Conservation (phyloP, 2,888 invertebrate genomes). For the Anoncus sp. region DNA sequence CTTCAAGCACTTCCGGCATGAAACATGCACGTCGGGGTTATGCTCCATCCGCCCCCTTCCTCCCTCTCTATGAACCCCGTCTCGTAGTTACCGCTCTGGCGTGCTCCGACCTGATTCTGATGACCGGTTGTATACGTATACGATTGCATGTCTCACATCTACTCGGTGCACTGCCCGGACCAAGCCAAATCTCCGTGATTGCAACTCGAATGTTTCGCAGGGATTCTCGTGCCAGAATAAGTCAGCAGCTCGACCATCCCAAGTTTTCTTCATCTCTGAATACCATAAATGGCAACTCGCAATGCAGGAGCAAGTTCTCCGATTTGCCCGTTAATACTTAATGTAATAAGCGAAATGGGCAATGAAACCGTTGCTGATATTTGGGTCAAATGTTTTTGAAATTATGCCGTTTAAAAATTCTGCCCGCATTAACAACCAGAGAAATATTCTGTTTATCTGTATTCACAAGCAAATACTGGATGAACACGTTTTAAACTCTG, state of each 20-base stretch:
- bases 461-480: neutral
- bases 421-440: neutral
- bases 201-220: slow-evolving; percentile 44
- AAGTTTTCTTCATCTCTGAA: neutral
- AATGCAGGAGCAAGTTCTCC: neutral
- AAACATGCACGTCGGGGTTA: slow-evolving; percentile 74
- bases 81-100: slow-evolving; percentile 38
- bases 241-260: slow-evolving; percentile 8
- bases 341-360: slow-evolving; percentile 16
- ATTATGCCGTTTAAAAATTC: neutral
- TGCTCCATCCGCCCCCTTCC: slow-evolving; percentile 47
- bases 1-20: slow-evolving; percentile 79
- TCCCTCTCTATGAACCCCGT: neutral
- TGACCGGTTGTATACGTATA: slow-evolving; percentile 27
- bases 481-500: neutral
- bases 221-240: slow-evolving; percentile 10
- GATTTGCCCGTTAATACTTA: slow-evolving; percentile 35
- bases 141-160: slow-evolving; percentile 13
- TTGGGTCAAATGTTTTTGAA: neutral
- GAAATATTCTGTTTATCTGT: neutral
- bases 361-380: neutral
- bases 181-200: slow-evolving; percentile 43
- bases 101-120: slow-evolving; percentile 40
- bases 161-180: neutral
- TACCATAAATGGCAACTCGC: neutral